Base-by-base conservation (phyloP, 2,888 invertebrate species). In the Zaprionus lineosus region DNA sequence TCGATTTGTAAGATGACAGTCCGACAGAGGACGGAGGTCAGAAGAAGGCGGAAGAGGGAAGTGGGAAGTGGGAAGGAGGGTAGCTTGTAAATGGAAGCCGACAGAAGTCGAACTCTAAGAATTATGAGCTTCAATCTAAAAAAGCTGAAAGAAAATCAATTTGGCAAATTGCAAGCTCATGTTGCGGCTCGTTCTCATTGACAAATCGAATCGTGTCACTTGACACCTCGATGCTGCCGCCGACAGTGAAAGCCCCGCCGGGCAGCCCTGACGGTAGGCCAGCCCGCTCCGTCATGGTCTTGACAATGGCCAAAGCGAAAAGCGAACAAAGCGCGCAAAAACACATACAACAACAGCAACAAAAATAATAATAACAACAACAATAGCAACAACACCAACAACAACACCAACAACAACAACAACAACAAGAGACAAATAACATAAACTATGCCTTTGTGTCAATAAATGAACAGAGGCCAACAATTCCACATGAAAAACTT, bases 101-200 rank as follows among this genome's bases (percentile, higher is more conserved):
- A 47, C 36, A 26, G 33, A 28, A 18, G 14, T n/a, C n/a, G n/a
- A n/a, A 48, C 24, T 8, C 18, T 41, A 11, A 52, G 68, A 72
- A 56, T 72, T 43, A 58, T 60, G 19, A 26, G 34, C 56, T 31
- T 5, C n/a, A 11, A 3, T 31, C 4, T 31, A 31, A 4, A 11
- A 2, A 1, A 12, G 24, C 7, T 74, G 67, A 71, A 74, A 56
- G 78, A 82, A 78, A 78, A 77, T 78, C 84, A 74, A 82, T 84
- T 78, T 78, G 78, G 52, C 78, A 84, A 78, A 84, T 78, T 74
- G 78, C 84, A 61, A 65, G 84, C 84, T 78, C 82, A 78, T 78
- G 78, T 71, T 65, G 71, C 46, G 74, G 51, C 58, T 41, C 52
- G 55, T 71, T 71, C 74, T 68, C 74, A 73, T 58, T 74, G 68